phyloP scores from a whole-genome alignment of 2,888 invertebrate species.

The Scaptomyza tumidula region DNA sequence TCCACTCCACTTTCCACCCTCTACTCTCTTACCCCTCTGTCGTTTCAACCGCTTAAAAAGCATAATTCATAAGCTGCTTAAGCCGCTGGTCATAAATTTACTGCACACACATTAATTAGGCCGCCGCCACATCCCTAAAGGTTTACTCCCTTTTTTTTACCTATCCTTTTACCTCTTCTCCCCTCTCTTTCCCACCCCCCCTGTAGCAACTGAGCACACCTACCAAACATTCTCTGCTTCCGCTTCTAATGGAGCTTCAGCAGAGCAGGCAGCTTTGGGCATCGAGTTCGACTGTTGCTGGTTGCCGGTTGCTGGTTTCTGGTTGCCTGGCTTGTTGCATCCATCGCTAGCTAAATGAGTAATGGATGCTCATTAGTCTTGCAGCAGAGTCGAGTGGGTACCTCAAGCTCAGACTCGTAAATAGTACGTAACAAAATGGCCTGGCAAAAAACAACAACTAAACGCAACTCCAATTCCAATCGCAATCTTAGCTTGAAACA shows the following conservation, averaged over 20 bases:
- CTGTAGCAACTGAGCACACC: neutral
- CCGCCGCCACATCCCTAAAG: constrained; percentile 48
- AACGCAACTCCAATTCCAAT: constrained; percentile 2
- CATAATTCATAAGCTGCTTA: constrained; percentile 78
- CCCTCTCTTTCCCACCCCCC: neutral
- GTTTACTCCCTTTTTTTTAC: constrained; percentile 22
- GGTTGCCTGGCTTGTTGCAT: constrained; percentile 15
- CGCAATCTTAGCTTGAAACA: constrained; percentile 4
- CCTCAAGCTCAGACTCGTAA: constrained; percentile 22
- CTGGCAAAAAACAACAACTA: neutral
- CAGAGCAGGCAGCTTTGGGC: constrained; percentile 24
- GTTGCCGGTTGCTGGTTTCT: constrained; percentile 1
- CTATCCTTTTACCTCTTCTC: neutral
- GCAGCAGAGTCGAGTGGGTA: constrained; percentile 32
- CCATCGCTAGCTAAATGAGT: constrained; percentile 46
- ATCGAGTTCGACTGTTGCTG: constrained; percentile 7
- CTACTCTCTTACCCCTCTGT: neutral
- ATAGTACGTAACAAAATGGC: constrained; percentile 9
- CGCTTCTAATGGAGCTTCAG: constrained; percentile 39
- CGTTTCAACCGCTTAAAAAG: constrained; percentile 5
- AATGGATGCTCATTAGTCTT: constrained; percentile 75
- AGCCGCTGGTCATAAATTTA: constrained; percentile 73
- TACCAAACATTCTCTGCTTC: neutral
- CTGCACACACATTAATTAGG: constrained; percentile 76
- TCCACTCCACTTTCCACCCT: neutral